Evolutionary conservation across 2,797 vertebrate genomes (phyloP), one percentile per base, ranked within the genome.

Genomic region (Diglossa cyanea): DNA sequence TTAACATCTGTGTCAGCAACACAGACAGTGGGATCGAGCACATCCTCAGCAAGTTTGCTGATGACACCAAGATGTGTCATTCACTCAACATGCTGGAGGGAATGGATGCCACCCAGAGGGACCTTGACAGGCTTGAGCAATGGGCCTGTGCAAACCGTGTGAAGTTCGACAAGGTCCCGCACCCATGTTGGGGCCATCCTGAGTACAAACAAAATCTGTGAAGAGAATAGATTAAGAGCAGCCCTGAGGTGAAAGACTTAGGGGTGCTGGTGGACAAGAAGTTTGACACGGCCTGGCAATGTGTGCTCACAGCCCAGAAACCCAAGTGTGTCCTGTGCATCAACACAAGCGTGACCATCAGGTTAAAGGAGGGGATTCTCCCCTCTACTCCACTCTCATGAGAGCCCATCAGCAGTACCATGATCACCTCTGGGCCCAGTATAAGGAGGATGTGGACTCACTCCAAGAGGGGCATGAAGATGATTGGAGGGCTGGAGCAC

Each of bases 21-120:
- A 31, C 0, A 0, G 51, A 40, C 18, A 47, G 30, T 35, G 58
- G 72, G 39, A 83, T 7, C 0, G 6, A 77, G 33, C 31, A 33
- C 30, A 71, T 33, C 33, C 51, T 45, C 44, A 45, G 39, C 44
- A 71, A 40, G 5, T 83, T 8, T 77, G 17, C 37, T 0, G 1
- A 50, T 0, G 2, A 45, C 44, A 57, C 37, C 44, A 57, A 44
- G n/a, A 40, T 9, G 15, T 58, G 39, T 35, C 33, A 19, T 51
- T 42, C 55, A 75, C 17, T 25, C 71, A 44, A 13, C 28, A 33
- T 0, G 1, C 15, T 33, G 58, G 44, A 70, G 55, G 55, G 35
- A 24, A n/a, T 6, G 33, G 24, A 53, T 40, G 75, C 9, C 51
- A 50, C 19, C 16, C 58, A 44, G 44, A 70, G 24, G 30, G 39